Evolutionary conservation across 2,797 vertebrate species (phyloP).

Genomic region (Otus scops): DNA sequence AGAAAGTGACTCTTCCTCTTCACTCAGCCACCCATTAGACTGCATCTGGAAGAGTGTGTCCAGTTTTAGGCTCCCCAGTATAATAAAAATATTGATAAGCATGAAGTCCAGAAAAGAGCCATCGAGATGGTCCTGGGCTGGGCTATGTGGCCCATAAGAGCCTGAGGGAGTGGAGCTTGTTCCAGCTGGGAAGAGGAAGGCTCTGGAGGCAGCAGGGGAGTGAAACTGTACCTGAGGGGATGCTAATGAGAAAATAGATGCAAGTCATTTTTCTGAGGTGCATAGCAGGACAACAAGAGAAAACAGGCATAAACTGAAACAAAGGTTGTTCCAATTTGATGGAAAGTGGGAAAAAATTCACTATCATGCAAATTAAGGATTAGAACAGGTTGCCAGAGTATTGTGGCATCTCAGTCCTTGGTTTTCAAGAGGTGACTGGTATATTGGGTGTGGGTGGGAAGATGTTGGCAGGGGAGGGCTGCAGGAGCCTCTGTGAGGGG

Average conservation of each 20-base stretch:
- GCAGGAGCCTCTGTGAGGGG: background rate
- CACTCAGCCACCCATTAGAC: background rate
- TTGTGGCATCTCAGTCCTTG: background rate
- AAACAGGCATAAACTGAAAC: background rate
- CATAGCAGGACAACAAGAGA: background rate
- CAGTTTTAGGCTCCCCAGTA: background rate
- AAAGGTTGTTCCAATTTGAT: background rate
- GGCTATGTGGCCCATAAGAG: background rate
- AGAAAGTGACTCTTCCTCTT: background rate
- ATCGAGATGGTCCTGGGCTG: background rate
- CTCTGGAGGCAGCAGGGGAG: rapidly evolving
- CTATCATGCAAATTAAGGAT: background rate
- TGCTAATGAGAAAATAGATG: background rate
- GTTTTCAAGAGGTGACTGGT: background rate
- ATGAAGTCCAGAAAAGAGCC: background rate
- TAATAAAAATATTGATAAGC: background rate
- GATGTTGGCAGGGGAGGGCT: background rate
- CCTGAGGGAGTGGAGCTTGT: too few relatives aligned
- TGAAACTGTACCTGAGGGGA: background rate
- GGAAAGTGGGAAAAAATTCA: too few relatives aligned
- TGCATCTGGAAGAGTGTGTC: background rate
- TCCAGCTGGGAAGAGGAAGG: background rate
- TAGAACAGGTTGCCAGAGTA: background rate
- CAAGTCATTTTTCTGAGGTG: background rate
- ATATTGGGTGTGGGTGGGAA: background rate